A percentile compares a stretch with the other conserved stretches of the same genome.
Evolutionary conservation across 2,797 vertebrate genomes (phyloP).

Genomic region (Danio kyathit): DNA sequence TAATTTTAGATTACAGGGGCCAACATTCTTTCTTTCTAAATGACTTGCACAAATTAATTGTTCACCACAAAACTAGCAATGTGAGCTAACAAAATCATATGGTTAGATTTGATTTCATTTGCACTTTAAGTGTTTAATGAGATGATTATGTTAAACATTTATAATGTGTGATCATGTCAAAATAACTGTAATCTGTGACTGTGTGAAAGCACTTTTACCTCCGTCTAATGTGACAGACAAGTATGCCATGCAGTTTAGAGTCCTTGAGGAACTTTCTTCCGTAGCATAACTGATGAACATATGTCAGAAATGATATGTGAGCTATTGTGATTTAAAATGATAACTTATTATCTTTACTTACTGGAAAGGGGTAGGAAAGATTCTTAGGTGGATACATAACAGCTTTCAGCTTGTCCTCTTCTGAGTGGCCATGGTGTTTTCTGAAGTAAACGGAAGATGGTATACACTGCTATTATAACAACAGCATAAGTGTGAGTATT

Average conservation of each 20-base stretch:
- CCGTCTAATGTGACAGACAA: not conserved
- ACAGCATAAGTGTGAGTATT: too few relatives aligned
- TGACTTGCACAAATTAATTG: too few relatives aligned
- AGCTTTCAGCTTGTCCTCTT: too few relatives aligned
- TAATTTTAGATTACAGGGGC: too few relatives aligned
- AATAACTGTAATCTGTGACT: not conserved
- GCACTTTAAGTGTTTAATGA: not conserved
- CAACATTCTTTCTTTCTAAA: too few relatives aligned
- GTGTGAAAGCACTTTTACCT: not conserved
- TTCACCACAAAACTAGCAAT: too few relatives aligned
- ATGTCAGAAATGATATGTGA: not conserved
- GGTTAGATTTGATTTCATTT: too few relatives aligned
- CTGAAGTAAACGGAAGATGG: not conserved
- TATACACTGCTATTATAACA: too few relatives aligned
- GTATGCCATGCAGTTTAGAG: not conserved
- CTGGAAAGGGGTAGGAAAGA: not conserved
- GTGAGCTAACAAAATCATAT: too few relatives aligned
- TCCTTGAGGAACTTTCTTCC: not conserved
- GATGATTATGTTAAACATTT: not conserved
- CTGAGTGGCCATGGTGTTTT: not conserved
- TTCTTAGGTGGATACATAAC: not conserved
- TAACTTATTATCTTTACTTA: not conserved
- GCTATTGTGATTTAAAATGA: constrained; percentile 3
- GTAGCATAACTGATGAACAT: not conserved
- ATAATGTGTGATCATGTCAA: not conserved